Evolutionary conservation across 1,140 invertebrate genomes (phyloP).

Genomic region (Cotesia vestalis): DNA sequence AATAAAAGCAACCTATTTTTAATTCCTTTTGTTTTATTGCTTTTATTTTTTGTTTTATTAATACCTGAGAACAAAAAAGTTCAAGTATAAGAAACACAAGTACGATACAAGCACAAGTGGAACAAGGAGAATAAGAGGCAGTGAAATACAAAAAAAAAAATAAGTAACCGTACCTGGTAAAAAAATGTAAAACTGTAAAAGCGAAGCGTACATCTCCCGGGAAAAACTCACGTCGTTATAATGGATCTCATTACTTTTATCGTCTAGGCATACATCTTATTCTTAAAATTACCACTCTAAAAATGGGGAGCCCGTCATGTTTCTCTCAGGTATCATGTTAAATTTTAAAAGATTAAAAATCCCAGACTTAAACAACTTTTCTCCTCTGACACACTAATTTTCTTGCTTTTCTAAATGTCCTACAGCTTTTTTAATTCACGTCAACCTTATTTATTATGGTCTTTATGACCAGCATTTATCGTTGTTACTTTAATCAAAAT

Average conservation of each 20-base stretch:
- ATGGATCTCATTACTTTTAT: slow-evolving; percentile 67
- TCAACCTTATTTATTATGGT: too few relatives aligned
- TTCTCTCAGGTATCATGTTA: slow-evolving; percentile 9
- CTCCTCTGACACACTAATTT: not conserved
- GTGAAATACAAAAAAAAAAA: slow-evolving; percentile 10
- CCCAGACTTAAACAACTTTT: slow-evolving; percentile 17
- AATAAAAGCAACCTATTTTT: not conserved
- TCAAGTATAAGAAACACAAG: not conserved
- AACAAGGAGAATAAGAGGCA: too few relatives aligned
- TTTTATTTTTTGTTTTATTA: too few relatives aligned
- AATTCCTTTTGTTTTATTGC: too few relatives aligned
- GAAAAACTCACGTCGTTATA: slow-evolving; percentile 59
- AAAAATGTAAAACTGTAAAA: slow-evolving; percentile 7
- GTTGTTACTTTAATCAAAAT: too few relatives aligned
- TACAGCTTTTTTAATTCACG: too few relatives aligned
- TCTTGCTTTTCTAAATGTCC: not conserved
- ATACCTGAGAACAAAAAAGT: too few relatives aligned
- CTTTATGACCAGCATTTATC: too few relatives aligned
- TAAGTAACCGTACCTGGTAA: slow-evolving; percentile 10
- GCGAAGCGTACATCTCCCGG: slow-evolving; percentile 41
- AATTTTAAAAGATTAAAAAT: slow-evolving; percentile 15
- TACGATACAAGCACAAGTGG: not conserved
- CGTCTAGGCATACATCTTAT: slow-evolving; percentile 59
- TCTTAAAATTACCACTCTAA: slow-evolving; percentile 54
- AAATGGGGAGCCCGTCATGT: too few relatives aligned